Base-by-base conservation (phyloP, 2,888 invertebrate genomes). In the Conus canariensis region DNA sequence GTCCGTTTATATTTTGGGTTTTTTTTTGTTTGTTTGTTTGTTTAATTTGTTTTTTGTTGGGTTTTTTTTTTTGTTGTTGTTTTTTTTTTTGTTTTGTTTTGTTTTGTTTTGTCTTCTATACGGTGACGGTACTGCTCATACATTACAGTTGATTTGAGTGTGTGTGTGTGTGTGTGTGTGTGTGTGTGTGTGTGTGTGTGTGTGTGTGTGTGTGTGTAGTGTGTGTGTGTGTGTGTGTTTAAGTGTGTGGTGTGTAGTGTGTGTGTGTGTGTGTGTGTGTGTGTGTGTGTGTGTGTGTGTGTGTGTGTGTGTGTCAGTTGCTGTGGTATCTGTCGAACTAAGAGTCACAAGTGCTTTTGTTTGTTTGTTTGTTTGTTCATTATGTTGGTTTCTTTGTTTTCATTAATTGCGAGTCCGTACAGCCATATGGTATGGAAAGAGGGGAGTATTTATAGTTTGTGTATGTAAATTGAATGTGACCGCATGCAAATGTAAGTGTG, bases 91-190 rank as follows among this genome's bases (percentile, higher is more conserved):
- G 1, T 45, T 2, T 45, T 45, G 45, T 45, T 45, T 45, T n/a
- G n/a, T 0, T 45, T 45, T 45, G 30, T 30, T 45, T 45, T 45
- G 4, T 45, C 45, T 45, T 45, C 45, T 4, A 45, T 45, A 45
- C 45, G 45, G 45, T 45, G 45, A 45, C 45, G 45, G 45, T 45
- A 45, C 45, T 45, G 45, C 45, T 45, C 45, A 45, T 45, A 45
- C 45, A 45, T 45, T 45, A 45, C 45, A 45, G 86, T 67, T 19
- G 9, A 30, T 67, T 4, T 19, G 30, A 16, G 19, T 30, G 86
- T 86, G 16, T 67, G 86, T 85, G 45, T n/a, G 86, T 86, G 67
- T 67, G 82, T 82, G 56, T 82, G 82, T 82, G 56, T 56, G 56
- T 56, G n/a, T 70, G 70, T 70, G 70, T 70, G 70, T 22, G 22